These are phyloP conservation scores for Sarcophaga bullata DNA, from an alignment of 1,140 invertebrate species.

Conservation along the genomic window DNA sequence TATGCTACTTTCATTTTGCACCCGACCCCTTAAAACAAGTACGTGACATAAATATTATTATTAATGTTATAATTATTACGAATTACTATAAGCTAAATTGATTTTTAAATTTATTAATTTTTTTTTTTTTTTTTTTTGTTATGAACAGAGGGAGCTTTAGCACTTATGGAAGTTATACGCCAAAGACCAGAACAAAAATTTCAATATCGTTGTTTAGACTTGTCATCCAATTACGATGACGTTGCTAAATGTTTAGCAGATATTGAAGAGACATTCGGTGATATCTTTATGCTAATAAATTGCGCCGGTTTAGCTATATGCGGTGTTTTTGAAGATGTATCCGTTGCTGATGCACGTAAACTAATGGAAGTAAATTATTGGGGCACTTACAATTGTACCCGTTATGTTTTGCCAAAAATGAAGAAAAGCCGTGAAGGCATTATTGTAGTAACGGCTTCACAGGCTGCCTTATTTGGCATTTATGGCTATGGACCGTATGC, in stretches of 20 bases:
- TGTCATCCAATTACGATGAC: conserved; percentile 73
- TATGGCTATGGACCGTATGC: conserved; percentile 91
- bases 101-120: neutral
- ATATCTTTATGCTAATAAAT: conserved; percentile 90
- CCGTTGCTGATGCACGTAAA: conserved; percentile 75
- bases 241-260: conserved; percentile 72
- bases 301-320: conserved; percentile 88
- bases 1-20: too few relatives aligned
- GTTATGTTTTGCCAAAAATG: conserved; percentile 76
- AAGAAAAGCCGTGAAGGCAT: conserved; percentile 77
- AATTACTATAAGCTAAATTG: neutral
- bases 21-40: too few relatives aligned
- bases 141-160: conserved; percentile 57
- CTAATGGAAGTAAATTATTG: conserved; percentile 79
- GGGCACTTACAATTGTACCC: conserved; percentile 77
- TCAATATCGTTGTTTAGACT: conserved; percentile 78
- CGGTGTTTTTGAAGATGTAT: conserved; percentile 84
- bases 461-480: conserved; percentile 87
- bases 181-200: conserved; percentile 71
- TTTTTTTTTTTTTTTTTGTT: conserved; percentile 5
- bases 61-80: neutral
- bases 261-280: conserved; percentile 74
- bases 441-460: conserved; percentile 88
- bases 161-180: conserved; percentile 56
- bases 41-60: neutral